A percentile compares a stretch with the other conserved stretches of the same genome.
phyloP scores from a whole-genome alignment of 2,888 invertebrate genomes.

The Cistogaster globosa region DNA sequence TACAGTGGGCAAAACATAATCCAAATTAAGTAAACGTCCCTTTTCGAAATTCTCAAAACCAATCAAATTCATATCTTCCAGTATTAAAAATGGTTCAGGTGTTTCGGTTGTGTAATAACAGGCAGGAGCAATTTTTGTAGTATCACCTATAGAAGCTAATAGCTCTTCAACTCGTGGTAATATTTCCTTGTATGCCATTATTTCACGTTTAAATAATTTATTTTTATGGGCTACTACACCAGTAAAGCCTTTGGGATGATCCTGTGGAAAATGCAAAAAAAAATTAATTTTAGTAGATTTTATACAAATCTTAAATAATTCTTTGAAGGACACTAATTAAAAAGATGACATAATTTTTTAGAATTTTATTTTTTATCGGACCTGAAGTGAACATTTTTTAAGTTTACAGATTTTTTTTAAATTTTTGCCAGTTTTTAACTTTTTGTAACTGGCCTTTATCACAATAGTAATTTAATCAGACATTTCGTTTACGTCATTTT shows the following conservation, averaged over 20 bases:
- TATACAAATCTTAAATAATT: too few relatives aligned
- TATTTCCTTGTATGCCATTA: conserved; percentile 80
- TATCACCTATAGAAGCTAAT: conserved; percentile 79
- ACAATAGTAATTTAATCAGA: too few relatives aligned
- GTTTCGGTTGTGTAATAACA: conserved; percentile 81
- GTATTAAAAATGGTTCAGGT: conserved; percentile 82
- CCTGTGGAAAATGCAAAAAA: conserved; percentile 68
- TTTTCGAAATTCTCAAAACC: conserved; percentile 85
- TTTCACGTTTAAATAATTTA: conserved; percentile 82
- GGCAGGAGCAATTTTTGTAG: conserved; percentile 80
- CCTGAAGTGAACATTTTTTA: too few relatives aligned
- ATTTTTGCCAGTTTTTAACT: too few relatives aligned
- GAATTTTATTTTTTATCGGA: too few relatives aligned
- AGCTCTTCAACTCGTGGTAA: conserved; percentile 79
- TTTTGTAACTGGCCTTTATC: too few relatives aligned
- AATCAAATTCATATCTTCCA: conserved; percentile 84
- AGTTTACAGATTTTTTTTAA: too few relatives aligned
- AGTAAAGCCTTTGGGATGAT: conserved; percentile 80
- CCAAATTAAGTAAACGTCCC: conserved; percentile 84
- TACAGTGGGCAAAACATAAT: conserved; percentile 84
- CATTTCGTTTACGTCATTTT: too few relatives aligned
- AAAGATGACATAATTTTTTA: too few relatives aligned
- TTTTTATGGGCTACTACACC: conserved; percentile 81
- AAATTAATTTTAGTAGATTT: neutral
- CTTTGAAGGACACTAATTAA: too few relatives aligned